A percentile compares a stretch with the other conserved stretches of the same genome.
phyloP scores from a whole-genome alignment of 2,888 invertebrate species.

The Drosophila aldrichi region DNA sequence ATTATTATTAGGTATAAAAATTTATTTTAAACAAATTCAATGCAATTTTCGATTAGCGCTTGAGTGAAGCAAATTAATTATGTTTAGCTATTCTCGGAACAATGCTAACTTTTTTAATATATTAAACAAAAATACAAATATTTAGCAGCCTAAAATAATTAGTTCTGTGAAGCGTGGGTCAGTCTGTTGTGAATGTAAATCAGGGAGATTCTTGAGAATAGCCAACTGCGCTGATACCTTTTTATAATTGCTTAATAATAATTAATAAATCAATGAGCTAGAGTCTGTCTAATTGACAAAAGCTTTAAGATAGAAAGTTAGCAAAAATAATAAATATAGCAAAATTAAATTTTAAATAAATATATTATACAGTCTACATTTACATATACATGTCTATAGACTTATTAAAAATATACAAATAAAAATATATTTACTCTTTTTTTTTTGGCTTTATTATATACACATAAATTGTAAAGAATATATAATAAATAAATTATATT shows the following conservation, averaged over 20 bases:
- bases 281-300: no score
- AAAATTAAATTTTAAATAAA: background rate
- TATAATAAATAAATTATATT: no score
- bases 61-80: background rate
- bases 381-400: background rate
- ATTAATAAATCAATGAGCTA: background rate
- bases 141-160: background rate
- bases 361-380: background rate
- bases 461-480: no score
- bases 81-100: background rate
- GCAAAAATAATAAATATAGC: background rate
- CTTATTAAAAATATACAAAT: background rate
- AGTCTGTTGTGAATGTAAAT: background rate
- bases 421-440: background rate
- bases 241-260: background rate
- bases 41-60: background rate
- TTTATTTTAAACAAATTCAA: background rate
- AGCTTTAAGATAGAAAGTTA: fast-evolving
- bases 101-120: background rate
- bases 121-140: background rate
- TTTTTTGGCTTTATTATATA: no score
- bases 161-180: background rate
- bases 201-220: background rate
- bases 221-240: background rate
- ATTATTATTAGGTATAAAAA: background rate